phyloP scores from a whole-genome alignment of 2,797 vertebrate genomes.

The Okamejei kenojei region DNA sequence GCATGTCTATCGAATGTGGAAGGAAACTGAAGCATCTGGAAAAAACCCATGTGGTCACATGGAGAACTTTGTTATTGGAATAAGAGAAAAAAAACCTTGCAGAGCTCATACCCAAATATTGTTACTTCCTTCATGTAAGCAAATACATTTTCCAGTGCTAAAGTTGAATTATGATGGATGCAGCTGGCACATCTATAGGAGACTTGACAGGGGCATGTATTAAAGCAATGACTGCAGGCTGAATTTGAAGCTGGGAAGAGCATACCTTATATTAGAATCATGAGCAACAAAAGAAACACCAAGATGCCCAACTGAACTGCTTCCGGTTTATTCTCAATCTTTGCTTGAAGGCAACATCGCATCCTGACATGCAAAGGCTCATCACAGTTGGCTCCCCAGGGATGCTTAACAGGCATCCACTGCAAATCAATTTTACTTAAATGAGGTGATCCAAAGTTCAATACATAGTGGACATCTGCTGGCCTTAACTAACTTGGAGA shows the following conservation, averaged over 20 bases:
- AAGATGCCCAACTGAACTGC: background rate
- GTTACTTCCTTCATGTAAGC: background rate
- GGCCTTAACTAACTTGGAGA: background rate
- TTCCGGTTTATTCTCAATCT: background rate
- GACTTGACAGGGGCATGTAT: background rate
- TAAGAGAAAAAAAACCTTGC: background rate
- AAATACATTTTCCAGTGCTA: background rate
- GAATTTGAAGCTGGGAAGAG: background rate
- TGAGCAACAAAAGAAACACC: background rate
- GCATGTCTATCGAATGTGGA: too few species aligned
- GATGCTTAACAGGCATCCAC: background rate
- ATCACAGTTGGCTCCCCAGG: background rate
- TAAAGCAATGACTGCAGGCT: background rate
- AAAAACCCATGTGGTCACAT: too few species aligned
- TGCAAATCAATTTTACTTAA: background rate
- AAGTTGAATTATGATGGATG: background rate
- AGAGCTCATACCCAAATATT: background rate
- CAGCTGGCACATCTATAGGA: background rate
- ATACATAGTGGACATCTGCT: background rate
- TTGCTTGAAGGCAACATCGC: background rate
- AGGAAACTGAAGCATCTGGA: too few species aligned
- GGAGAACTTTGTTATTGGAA: background rate
- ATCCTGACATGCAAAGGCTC: background rate
- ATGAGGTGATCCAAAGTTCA: background rate
- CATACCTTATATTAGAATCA: background rate